Evolutionary conservation across 2,797 vertebrate species (phyloP), one percentile per base, ranked within the genome.

Genomic region (Heliangelus exortis): DNA sequence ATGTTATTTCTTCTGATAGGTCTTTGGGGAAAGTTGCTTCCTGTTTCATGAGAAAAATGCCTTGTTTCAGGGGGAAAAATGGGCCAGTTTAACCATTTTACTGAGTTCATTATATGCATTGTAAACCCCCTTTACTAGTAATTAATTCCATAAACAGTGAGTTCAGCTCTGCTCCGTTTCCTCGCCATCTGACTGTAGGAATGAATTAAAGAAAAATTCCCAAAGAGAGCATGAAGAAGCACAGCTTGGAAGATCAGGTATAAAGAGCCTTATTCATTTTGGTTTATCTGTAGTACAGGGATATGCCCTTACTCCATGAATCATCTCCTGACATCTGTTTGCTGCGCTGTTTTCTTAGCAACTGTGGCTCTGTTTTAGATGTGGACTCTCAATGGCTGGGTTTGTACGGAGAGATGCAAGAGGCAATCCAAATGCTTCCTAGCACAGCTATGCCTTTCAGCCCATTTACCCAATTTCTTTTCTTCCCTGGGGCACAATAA

Each of bases 291-390:
- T 93, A 97, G 82, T 88, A 59, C 69, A 73, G 88, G 90, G 96
- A 90, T 90, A 92, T 93, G 91, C 79, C 39, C 47, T 62, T 73
- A 41, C 62, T 84, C 54, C 26, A n/a, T 97, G 97, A 97, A 94
- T 98, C 96, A 97, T 94, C 79, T 45, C 62, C 68, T 93, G 84
- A 92, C 90, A 94, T 96, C 62, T 74, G 88, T 94, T 94, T 95
- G 93, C 87, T 73, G 12, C 8, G 7, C 86, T 96, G 95, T 97
- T 97, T 98, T 97, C 97, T 95, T 97, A 97, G 97, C 96, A 97
- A 97, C 97, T 92, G 90, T 1, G 0, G 55, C 84, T 95, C 82
- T 90, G 53, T 91, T 96, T 95, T 94, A 96, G 96, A 89, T 97
- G 75, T 78, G 92, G 87, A 47, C 85, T 95, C 88, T 95, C 84